phyloP scores from a whole-genome alignment of 2,888 invertebrate species.

The Psylliodes chrysocephalus region DNA sequence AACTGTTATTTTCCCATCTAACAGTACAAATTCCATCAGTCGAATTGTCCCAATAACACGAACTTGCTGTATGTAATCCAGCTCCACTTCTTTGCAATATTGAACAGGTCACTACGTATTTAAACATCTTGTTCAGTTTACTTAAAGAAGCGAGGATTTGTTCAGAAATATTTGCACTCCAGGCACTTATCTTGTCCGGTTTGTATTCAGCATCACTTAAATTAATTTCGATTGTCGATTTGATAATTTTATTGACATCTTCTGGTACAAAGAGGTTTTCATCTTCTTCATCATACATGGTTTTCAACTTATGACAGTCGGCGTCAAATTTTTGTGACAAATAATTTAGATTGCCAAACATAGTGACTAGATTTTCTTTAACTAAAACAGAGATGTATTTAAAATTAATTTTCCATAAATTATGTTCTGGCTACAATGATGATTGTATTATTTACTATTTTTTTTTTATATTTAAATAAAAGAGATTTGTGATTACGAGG shows the following conservation, averaged over 20 bases:
- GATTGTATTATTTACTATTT: no score
- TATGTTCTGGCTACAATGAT: no score
- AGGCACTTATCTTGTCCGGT: slow-evolving; percentile 70
- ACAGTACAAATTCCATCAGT: slow-evolving; percentile 86
- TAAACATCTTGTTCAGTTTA: slow-evolving; percentile 83
- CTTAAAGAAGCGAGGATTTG: slow-evolving; percentile 77
- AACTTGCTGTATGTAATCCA: slow-evolving; percentile 83
- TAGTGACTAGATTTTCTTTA: slow-evolving; percentile 36
- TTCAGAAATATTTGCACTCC: slow-evolving; percentile 82
- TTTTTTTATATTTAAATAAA: no score
- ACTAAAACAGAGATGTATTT: no score
- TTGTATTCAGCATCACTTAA: slow-evolving; percentile 77
- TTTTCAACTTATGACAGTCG: slow-evolving; percentile 48
- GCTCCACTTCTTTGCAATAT: slow-evolving; percentile 88
- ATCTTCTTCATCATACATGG: slow-evolving; percentile 63
- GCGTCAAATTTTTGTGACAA: slow-evolving; percentile 33
- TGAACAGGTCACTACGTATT: slow-evolving; percentile 84
- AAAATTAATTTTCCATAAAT: no score
- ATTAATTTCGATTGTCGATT: slow-evolving; percentile 78
- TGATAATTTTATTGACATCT: slow-evolving; percentile 79
- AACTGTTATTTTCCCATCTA: slow-evolving; percentile 87
- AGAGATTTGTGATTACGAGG: no score
- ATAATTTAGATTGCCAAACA: slow-evolving; percentile 44
- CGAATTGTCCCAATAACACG: slow-evolving; percentile 85
- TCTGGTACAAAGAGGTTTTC: slow-evolving; percentile 73